Base-by-base conservation (phyloP, 2,888 invertebrate species). In the Dinocampus coccinellae region DNA sequence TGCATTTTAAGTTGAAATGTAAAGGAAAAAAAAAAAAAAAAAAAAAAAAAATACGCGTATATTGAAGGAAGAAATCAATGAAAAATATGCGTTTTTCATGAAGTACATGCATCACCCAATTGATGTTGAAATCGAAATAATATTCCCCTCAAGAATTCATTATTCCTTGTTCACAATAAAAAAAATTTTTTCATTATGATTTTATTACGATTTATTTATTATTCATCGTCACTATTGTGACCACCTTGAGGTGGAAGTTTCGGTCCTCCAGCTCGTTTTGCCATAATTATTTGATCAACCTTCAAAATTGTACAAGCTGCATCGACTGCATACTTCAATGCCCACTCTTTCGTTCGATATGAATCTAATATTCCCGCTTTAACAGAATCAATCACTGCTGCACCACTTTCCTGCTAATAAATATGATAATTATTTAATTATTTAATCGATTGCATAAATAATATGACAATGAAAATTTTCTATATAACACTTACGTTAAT, bases 231-330 rank as follows among this genome's bases (percentile, higher is more conserved):
- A 81, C 93, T 92, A 79, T 89, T 89, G 26, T 88, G 90, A 9
- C 91, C 91, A 67, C 88, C 86, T 81, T 92, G 91, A 1, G 95
- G 91, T 36, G 71, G 71, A n/a, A 67, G 29, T 88, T 97, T 98
- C 0, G 98, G 98, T 57, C 98, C 98, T 58, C 98, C 98, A 16
- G 98, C 97, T 81, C 95, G 91, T 89, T 98, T 98, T 0, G 98
- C 97, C 98, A 98, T 98, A 78, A 99, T 98, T 79, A 99, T 98
- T 89, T 98, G 97, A 89, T 98, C 97, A 29, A 99, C 96, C 87
- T 95, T 93, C 33, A 99, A 90, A 78, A 98, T 94, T 0, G 98
- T 98, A 74, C 94, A 92, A 0, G 98, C 97, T 1, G 97, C 97
- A 74, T 94, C 93, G 0, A 97, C 95, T 0, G 99, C 98, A 89